A percentile compares a stretch with the other conserved stretches of the same genome.
Evolutionary conservation across 2,888 invertebrate genomes (phyloP).

Genomic region (Erebia epiphron): DNA sequence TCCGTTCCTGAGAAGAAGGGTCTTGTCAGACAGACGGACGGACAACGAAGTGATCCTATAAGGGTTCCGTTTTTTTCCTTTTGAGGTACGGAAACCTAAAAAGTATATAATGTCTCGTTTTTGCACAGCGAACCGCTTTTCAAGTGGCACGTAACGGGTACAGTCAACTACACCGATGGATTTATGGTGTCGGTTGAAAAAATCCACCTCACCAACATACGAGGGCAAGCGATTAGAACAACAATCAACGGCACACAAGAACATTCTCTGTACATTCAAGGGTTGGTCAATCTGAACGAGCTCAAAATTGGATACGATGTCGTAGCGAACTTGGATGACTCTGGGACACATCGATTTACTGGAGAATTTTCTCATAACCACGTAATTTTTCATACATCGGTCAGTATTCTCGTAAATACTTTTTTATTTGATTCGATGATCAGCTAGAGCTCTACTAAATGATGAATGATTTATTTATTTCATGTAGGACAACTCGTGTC

Average conservation of each 20-base stretch:
- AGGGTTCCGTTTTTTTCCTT: too few species aligned
- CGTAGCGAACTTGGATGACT: slow-evolving; percentile 44
- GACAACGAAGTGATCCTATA: too few species aligned
- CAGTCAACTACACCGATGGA: slow-evolving; percentile 58
- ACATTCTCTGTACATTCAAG: slow-evolving; percentile 43
- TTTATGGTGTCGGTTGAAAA: slow-evolving; percentile 62
- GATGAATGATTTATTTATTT: too few species aligned
- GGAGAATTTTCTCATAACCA: slow-evolving; percentile 47
- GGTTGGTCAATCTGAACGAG: slow-evolving; percentile 49
- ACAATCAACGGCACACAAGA: slow-evolving; percentile 35
- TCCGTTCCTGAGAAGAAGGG: too few species aligned
- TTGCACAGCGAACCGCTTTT: slow-evolving; percentile 52
- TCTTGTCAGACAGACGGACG: too few species aligned
- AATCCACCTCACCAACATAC: slow-evolving; percentile 48
- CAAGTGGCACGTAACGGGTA: slow-evolving; percentile 54
- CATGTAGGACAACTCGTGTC: too few species aligned
- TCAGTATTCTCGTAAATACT: slow-evolving; percentile 41
- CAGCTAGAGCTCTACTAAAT: too few species aligned
- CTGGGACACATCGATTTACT: slow-evolving; percentile 49
- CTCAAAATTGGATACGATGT: slow-evolving; percentile 59
- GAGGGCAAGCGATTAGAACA: slow-evolving; percentile 23
- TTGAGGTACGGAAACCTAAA: too few species aligned
- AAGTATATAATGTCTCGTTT: slow-evolving; percentile 15
- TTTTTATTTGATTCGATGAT: too few species aligned
- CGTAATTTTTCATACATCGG: slow-evolving; percentile 43